Percentiles rank a stretch among this genome's conserved stretches.
Conservation (phyloP, 1,140 invertebrate genomes). For the Trachymyrmex cornetzi region DNA sequence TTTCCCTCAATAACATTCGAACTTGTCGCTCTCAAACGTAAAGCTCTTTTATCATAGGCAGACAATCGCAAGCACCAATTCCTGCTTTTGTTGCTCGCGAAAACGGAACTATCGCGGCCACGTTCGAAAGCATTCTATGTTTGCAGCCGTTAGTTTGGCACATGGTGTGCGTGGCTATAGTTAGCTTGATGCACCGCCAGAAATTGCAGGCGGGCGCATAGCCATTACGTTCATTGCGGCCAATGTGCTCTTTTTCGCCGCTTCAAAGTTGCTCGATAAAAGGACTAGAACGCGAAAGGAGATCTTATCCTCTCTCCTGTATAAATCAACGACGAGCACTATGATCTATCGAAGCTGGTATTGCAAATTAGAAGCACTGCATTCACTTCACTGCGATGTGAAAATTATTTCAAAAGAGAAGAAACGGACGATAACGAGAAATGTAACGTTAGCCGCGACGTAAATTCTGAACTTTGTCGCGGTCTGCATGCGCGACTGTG, state of each 20-base stretch:
- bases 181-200: conserved; percentile 76
- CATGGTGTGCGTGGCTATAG: conserved; percentile 67
- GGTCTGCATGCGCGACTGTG: not conserved
- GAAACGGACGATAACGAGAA: not conserved
- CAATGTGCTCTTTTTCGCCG: conserved; percentile 34
- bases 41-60: not conserved
- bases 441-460: conserved; percentile 4
- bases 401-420: not conserved
- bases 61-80: conserved; percentile 39
- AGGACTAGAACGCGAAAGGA: not conserved
- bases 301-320: not conserved
- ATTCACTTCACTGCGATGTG: not conserved
- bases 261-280: not conserved
- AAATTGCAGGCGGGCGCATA: conserved; percentile 69
- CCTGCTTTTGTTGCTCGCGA: conserved; percentile 50
- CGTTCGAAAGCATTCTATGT: conserved; percentile 59
- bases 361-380: not conserved
- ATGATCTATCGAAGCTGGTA: not conserved
- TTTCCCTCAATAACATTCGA: not conserved
- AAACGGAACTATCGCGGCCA: conserved; percentile 59
- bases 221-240: conserved; percentile 65
- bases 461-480: conserved; percentile 47
- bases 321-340: not conserved
- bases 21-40: not conserved
- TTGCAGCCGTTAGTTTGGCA: conserved; percentile 55